Evolutionary conservation across 2,888 invertebrate species (phyloP).

Genomic region (Trichogramma evanescens): DNA sequence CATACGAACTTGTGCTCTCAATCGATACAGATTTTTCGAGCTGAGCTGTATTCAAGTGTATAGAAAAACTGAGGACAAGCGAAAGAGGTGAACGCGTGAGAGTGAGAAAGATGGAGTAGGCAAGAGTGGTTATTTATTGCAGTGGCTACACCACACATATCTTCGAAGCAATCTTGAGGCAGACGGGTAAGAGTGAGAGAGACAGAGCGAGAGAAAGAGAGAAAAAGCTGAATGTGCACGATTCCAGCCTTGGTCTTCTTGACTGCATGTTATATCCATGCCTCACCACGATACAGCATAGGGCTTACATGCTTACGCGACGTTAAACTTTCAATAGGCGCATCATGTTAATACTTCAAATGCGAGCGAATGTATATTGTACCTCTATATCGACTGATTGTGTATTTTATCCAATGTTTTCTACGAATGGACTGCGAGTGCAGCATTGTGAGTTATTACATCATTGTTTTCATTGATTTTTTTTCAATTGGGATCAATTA

Average conservation of each 20-base stretch:
- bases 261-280: not conserved
- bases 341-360: constrained; percentile 31
- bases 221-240: constrained; percentile 32
- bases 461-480: too few relatives aligned
- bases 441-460: too few relatives aligned
- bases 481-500: too few relatives aligned
- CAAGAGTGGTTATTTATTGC: constrained; percentile 31
- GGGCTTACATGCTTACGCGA: constrained; percentile 32
- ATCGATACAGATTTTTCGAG: too few relatives aligned
- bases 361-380: too few relatives aligned
- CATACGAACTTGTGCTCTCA: too few relatives aligned
- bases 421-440: too few relatives aligned
- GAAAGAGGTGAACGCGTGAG: not conserved
- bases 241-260: constrained; percentile 24
- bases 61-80: not conserved
- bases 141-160: constrained; percentile 26
- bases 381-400: too few relatives aligned
- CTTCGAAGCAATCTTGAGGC: constrained; percentile 29
- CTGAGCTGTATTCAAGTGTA: too few relatives aligned
- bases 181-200: constrained; percentile 9
- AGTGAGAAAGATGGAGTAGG: constrained; percentile 1
- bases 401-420: too few relatives aligned
- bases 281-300: not conserved
- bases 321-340: constrained; percentile 37
- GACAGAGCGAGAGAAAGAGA: not conserved